phyloP scores from a whole-genome alignment of 2,113 vertebrate species.

The zebrafish (Danio rerio) region DNA sequence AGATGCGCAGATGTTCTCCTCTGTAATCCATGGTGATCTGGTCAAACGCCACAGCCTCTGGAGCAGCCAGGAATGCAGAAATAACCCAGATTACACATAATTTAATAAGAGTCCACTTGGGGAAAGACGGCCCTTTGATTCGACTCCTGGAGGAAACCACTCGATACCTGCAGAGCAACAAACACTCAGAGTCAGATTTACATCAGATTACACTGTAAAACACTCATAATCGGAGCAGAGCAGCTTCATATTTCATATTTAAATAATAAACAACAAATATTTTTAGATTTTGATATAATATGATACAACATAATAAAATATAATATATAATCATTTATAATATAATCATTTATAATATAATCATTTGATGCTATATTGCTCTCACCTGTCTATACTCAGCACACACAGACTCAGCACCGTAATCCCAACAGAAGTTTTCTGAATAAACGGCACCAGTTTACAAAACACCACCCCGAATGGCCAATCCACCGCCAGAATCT shows the following conservation, averaged over 20 bases:
- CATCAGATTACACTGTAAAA: too few relatives aligned
- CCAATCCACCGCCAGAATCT: constrained; percentile 93
- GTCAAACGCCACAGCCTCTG: constrained; percentile 91
- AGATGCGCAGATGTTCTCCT: constrained; percentile 81
- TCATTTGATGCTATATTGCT: background rate
- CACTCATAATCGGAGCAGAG: too few relatives aligned
- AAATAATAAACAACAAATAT: too few relatives aligned
- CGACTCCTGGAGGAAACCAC: constrained; percentile 89
- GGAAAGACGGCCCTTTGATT: constrained; percentile 87
- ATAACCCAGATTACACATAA: constrained; percentile 89
- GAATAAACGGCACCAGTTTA: constrained; percentile 93
- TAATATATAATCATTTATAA: too few relatives aligned
- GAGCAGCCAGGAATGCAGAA: constrained; percentile 86
- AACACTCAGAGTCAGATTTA: background rate
- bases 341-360: too few relatives aligned
- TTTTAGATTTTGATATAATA: too few relatives aligned
- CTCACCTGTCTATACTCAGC: constrained; percentile 92
- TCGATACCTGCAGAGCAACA: constrained; percentile 81
- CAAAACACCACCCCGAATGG: constrained; percentile 88
- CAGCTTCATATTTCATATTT: too few relatives aligned
- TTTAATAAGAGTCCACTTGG: constrained; percentile 86
- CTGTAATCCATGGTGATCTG: constrained; percentile 84
- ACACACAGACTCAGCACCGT: constrained; percentile 92
- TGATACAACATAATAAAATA: too few relatives aligned
- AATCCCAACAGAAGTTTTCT: constrained; percentile 92